Conservation (phyloP, 2,888 invertebrate species). For the Helobdella robusta region DNA sequence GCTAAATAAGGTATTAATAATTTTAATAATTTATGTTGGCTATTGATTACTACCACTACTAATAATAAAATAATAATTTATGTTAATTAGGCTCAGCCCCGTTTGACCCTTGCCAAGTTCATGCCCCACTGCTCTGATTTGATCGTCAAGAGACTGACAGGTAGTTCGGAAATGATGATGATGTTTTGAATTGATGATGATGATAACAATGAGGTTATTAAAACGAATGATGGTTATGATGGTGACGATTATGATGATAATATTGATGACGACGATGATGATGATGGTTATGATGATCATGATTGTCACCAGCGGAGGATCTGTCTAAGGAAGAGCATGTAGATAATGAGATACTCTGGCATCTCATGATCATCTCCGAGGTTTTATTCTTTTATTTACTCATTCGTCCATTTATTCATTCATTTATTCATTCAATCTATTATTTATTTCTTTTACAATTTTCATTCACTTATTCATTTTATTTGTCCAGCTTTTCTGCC, state of each 20-base stretch:
- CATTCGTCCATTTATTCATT: neutral
- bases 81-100: constrained; percentile 5
- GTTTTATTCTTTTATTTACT: constrained; percentile 42
- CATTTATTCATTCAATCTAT: neutral
- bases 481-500: too few relatives aligned
- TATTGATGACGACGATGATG: constrained; percentile 6
- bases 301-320: constrained; percentile 52
- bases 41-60: too few relatives aligned
- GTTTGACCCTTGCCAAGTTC: constrained; percentile 1
- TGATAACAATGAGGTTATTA: neutral
- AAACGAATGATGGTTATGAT: neutral
- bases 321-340: constrained; percentile 64
- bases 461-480: too few relatives aligned
- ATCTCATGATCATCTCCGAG: constrained; percentile 65
- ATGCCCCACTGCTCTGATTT: constrained; percentile 8
- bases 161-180: constrained; percentile 1
- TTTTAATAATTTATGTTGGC: too few relatives aligned
- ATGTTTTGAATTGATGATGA: constrained; percentile 5
- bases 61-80: too few relatives aligned
- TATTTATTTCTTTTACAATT: too few relatives aligned
- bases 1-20: too few relatives aligned
- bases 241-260: constrained; percentile 8
- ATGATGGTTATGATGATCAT: constrained; percentile 10
- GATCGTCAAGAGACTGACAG: neutral
- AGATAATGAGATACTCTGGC: constrained; percentile 68